A percentile compares a stretch with the other conserved stretches of the same genome.
These are phyloP conservation scores for Athalia rosae DNA, from an alignment of 2,888 invertebrate species.

Conservation along the genomic window DNA sequence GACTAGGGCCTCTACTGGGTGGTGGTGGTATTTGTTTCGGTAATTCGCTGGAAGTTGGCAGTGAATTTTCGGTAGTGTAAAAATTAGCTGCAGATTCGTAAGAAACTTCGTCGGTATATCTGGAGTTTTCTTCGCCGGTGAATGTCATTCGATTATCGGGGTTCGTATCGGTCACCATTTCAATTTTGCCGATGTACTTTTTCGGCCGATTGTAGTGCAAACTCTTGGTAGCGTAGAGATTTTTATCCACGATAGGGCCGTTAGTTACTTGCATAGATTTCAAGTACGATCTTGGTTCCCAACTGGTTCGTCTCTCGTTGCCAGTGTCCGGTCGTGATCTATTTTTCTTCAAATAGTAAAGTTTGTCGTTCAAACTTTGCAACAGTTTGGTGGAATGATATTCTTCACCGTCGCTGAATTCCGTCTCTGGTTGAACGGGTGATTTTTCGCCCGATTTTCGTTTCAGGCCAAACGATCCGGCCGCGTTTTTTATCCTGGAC, in stretches of 20 bases:
- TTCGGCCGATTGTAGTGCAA: constrained; percentile 36
- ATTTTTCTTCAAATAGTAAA: constrained; percentile 65
- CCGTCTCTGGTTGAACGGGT: no score
- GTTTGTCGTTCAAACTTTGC: constrained; percentile 47
- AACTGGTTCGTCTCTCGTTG: constrained; percentile 18
- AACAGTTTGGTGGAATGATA: background rate
- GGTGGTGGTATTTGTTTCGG: constrained; percentile 73
- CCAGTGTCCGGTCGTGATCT: constrained; percentile 36
- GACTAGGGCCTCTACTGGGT: constrained; percentile 63
- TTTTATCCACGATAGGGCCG: constrained; percentile 1
- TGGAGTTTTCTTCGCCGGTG: background rate
- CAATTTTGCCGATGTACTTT: constrained; percentile 8
- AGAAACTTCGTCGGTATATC: constrained; percentile 18
- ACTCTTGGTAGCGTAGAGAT: constrained; percentile 29
- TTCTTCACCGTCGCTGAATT: no score
- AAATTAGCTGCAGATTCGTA: constrained; percentile 48
- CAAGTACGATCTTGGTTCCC: constrained; percentile 29
- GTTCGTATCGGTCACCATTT: constrained; percentile 38
- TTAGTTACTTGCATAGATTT: constrained; percentile 8
- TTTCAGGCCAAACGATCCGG: background rate
- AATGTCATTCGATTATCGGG: constrained; percentile 46
- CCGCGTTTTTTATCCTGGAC: background rate
- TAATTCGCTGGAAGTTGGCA: constrained; percentile 72
- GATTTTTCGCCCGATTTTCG: no score
- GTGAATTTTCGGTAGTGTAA: constrained; percentile 65